These are phyloP conservation scores for Trachurus trachurus DNA, from an alignment of 2,797 vertebrate genomes.

Conservation along the genomic window DNA sequence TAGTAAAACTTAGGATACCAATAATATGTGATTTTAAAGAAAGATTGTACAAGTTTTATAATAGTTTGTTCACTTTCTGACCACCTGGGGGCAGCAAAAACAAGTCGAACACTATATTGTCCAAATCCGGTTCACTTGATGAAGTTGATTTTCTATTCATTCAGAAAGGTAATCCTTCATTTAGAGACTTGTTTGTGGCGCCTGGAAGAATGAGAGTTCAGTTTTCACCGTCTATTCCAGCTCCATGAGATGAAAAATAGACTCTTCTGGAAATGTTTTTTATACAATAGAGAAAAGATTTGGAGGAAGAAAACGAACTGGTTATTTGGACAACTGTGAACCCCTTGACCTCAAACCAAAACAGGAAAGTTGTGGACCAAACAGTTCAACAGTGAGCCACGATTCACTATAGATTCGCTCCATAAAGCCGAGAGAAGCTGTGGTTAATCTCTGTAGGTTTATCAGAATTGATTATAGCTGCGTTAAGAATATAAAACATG, in stretches of 20 bases:
- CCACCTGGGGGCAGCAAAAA: conserved; percentile 21
- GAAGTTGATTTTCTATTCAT: neutral
- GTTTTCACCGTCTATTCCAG: too few relatives aligned
- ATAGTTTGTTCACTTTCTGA: neutral
- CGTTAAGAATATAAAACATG: neutral
- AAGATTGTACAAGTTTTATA: too few relatives aligned
- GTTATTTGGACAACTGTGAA: neutral
- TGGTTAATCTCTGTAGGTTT: neutral
- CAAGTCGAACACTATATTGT: neutral
- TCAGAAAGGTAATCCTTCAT: neutral
- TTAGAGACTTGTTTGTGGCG: neutral
- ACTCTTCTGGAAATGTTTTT: too few relatives aligned
- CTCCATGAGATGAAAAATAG: too few relatives aligned
- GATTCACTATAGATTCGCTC: neutral
- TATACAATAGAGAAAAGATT: too few relatives aligned
- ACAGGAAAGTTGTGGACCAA: too few relatives aligned
- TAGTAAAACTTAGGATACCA: neutral
- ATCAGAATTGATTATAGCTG: neutral
- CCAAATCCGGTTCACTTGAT: too few relatives aligned
- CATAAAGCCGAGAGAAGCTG: neutral
- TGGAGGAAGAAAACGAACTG: too few relatives aligned
- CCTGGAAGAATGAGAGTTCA: too few relatives aligned
- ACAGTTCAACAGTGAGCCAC: neutral
- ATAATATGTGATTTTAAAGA: neutral
- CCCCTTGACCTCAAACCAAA: neutral